Evolutionary conservation across 2,113 vertebrate species (phyloP), one percentile per base, ranked within the genome.

Genomic region (Platysteira castanea): DNA sequence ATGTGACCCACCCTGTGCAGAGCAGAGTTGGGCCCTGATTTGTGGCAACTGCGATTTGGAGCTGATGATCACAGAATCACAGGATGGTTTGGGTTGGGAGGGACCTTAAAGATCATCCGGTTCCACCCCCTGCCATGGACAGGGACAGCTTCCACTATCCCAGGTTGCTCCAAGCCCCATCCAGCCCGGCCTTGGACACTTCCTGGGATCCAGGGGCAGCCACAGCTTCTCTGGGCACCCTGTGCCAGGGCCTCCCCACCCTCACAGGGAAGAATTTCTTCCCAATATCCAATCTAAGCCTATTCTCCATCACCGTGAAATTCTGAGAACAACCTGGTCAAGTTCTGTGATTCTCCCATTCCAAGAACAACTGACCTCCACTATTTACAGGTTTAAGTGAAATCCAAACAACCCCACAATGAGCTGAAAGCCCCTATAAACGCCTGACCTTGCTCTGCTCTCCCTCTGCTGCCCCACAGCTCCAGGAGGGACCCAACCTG

Each of bases 31-130:
- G 76, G 31, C 18, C 63, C 42, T 14, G 12, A 22, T 5, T 49
- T 6, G 4, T 1, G 35, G 33, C 0, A 3, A 2, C 30, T 7
- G 23, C 0, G 0, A 4, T 37, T 31, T 74, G 44, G 23, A 18
- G 21, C 37, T 57, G 59, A n/a, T 20, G 56, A 26, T 19, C n/a
- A 35, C 1, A 79, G 67, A 59, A 31, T 21, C 50, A 22, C 44
- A 41, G 39, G 30, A 28, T 4, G 30, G 3, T 79, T 41, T 67
- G 41, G 4, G 31, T 31, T 41, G 59, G 59, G 15, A 73, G 3
- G 12, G 30, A 53, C 10, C 14, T 35, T 41, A 35, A 47, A 73
- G 12, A 0, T 8, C 52, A 16, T 2, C 1, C 21, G 15, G 10
- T 28, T 5, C 17, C 52, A n/a, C 17, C 11, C n/a, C 20, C 33